Evolutionary conservation across 2,888 invertebrate genomes (phyloP), one percentile per base, ranked within the genome.

Genomic region (Ormyrus pomaceus): DNA sequence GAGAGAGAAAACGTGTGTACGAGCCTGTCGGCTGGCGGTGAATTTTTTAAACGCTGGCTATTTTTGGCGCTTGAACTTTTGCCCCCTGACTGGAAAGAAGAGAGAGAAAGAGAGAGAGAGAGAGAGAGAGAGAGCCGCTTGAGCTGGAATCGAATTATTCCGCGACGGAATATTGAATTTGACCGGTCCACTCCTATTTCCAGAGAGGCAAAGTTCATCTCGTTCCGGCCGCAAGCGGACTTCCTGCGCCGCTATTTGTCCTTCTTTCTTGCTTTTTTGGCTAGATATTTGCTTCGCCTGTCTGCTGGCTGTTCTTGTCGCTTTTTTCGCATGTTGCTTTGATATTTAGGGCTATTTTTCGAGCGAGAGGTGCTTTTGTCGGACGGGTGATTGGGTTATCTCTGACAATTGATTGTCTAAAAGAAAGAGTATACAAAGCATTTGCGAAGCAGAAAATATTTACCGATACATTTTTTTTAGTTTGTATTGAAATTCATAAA

Each of bases 31-130:
- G 7, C 56, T 10, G n/a, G 45, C 72, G 66, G 66, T 84, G 83
- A 84, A 85, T 85, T 79, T 84, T 85, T 84, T 75, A 84, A 61
- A 55, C 77, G 71, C 81, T 81, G 62, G 34, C 84, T 83, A 84
- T 85, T 84, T 84, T 83, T 68, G 85, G 83, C 82, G 84, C 59
- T 66, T 86, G 86, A 87, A 86, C 87, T 86, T 85, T 86, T 85
- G 85, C 82, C 85, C 86, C 62, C 80, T 65, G 80, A 71, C 77
- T 73, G 6, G 48, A 61, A 19, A 34, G 34, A 34, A 34, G 34
- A 34, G 34, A 4, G 10, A 55, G 46, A 53, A 11, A 45, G 19
- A 46, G 11, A 53, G 53, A 9, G 48, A 53, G 48, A 34, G 10
- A 55, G 46, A 53, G 46, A 55, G 46, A 53, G 46, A 45, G 46